Conservation (phyloP, 2,113 vertebrate genomes). For the Hiodon alosoides region DNA sequence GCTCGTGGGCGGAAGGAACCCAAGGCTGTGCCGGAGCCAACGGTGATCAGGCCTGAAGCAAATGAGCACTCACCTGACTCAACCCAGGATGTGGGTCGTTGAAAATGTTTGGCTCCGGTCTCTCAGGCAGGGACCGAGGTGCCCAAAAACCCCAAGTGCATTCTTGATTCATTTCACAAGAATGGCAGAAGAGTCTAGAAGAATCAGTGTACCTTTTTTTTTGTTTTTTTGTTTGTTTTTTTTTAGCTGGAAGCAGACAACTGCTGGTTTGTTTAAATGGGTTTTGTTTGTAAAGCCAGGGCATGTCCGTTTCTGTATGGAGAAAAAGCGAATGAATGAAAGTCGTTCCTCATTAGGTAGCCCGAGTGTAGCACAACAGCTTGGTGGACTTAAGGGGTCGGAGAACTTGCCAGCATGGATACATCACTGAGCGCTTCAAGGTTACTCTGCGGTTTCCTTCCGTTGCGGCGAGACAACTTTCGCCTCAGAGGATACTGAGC, state of each 20-base stretch:
- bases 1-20: conserved; percentile 54
- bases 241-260: neutral
- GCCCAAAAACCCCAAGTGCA: neutral
- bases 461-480: too few species aligned
- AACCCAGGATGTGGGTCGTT: conserved; percentile 31
- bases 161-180: conserved; percentile 9
- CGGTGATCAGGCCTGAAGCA: conserved; percentile 71
- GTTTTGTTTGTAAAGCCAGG: neutral
- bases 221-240: neutral
- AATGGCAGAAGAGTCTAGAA: neutral
- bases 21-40: conserved; percentile 48
- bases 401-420: neutral
- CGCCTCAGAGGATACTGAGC: too few species aligned
- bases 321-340: conserved; percentile 5
- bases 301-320: neutral
- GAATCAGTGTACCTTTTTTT: neutral
- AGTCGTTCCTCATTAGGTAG: conserved; percentile 9
- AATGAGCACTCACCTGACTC: conserved; percentile 58
- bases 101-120: conserved; percentile 10
- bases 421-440: neutral
- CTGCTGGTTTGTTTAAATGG: neutral
- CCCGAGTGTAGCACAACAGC: neutral
- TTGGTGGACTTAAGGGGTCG: neutral
- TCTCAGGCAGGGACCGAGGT: conserved; percentile 2
- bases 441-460: neutral